Base-by-base conservation (phyloP, 2,888 invertebrate species). In the Dinocampus coccinellae region DNA sequence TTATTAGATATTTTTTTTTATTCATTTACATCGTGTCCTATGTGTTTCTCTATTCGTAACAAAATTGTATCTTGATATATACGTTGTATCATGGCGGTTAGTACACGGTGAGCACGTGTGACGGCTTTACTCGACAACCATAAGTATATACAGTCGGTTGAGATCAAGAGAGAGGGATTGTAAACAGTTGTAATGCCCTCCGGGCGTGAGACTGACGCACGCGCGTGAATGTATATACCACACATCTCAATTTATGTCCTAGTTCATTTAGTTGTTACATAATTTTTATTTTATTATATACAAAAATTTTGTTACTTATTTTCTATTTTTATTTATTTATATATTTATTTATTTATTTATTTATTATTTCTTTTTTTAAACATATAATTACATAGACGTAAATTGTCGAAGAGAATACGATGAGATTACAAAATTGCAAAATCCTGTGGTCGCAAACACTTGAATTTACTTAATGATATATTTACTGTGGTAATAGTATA, bases 171-270 rank as follows among this genome's bases (percentile, higher is more conserved):
- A 55, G n/a, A n/a, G n/a, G 69, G 61, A 69, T 52, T 65, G 69
- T 61, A 61, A 73, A 69, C 69, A 69, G 61, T 65, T 55, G 55
- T 69, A 65, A 73, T 62, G 69, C 61, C n/a, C 57, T 20, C 57
- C 55, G 64, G 20, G 65, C 64, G 69, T 69, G 69, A 73, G 34
- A 64, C 64, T 55, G 57, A 69, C 69, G 60, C 62, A 60, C 57
- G 64, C 64, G 64, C 47, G 47, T 16, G 33, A 16, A n/a, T 47
- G 33, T 29, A 29, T 47, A 47, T 52, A 53, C 53, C 34, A 33
- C 34, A 33, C 52, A 53, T 52, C 53, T 64, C 47, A 64, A 64
- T 64, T 52, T 53, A 52, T 52, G 52, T 64, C 20, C 33, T 20
- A 64, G 64, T 58, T 29, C n/a, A 58, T 33, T 55, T 55, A 26